Base-by-base conservation (phyloP, 2,888 invertebrate species). In the Thysanoteuthis rhombus region DNA sequence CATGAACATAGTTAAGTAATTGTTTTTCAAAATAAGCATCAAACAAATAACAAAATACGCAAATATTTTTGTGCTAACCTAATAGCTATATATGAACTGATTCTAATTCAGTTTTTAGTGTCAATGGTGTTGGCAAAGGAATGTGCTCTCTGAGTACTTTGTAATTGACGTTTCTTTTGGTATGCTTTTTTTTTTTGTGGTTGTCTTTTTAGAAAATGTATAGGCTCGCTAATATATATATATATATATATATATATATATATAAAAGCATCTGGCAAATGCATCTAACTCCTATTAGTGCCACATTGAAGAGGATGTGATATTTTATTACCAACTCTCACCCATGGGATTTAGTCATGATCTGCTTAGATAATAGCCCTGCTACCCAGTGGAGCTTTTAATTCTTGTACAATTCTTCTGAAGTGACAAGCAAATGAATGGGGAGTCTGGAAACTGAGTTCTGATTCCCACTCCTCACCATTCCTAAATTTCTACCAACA, bases 191-290 rank as follows among this genome's bases (percentile, higher is more conserved):
- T 58, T 25, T 58, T 58, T 25, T 6, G 58, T 58, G 58, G 8
- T 6, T 28, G 22, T 58, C 3, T 8, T 1, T 25, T 25, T 58
- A 8, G 0, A 22, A 8, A 0, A 6, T 42, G 28, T 58, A 28
- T 58, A 1, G 42, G 16, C 42, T 42, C 0, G 8, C 16, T 42
- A 58, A 58, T 0, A 36, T n/a, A 36, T 75, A n/a, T 75, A 75
- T 75, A 75, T 75, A n/a, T 75, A n/a, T 75, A 75, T 75, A 75
- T 75, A 75, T 75, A 75, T 75, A 75, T 75, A 75, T 75, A 75
- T 75, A 75, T 16, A 75, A n/a, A 10, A n/a, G n/a, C 75, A n/a
- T 75, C 36, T n/a, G n/a, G 16, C 10, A 32, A 75, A 32, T 75
- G 75, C 75, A 32, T 75, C 12, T n/a, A 75, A 12, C 16, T 75